Conservation (phyloP, 2,888 invertebrate genomes). For the Agrenia bidenticulata region DNA sequence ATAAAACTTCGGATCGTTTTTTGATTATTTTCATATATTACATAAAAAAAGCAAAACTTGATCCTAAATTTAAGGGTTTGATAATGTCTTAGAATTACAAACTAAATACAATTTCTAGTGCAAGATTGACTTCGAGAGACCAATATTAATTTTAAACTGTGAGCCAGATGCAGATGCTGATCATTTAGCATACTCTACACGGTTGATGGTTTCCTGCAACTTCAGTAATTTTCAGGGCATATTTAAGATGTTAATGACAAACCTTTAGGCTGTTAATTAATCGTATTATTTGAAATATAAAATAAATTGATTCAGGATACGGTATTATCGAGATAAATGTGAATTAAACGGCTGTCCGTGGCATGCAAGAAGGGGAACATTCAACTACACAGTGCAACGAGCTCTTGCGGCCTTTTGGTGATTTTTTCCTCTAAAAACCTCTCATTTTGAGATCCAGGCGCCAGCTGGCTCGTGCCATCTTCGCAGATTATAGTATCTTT, state of each 20-base stretch:
- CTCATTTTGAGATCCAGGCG: constrained; percentile 8
- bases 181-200: no score
- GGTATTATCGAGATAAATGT: neutral
- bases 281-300: neutral
- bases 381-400: neutral
- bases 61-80: no score
- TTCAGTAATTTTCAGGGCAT: neutral
- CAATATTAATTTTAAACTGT: no score
- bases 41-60: no score
- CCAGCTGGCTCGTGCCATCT: neutral
- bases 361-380: neutral
- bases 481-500: no score
- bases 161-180: no score
- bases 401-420: constrained; percentile 5
- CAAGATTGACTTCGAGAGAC: no score
- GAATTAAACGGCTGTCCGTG: neutral
- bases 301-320: neutral
- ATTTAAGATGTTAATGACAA: neutral
- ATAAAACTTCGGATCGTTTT: no score
- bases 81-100: no score
- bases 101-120: no score
- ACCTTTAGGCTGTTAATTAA: no score
- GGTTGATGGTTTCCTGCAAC: neutral
- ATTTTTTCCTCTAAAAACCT: constrained; percentile 6
- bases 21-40: no score